Evolutionary conservation across 2,888 invertebrate genomes (phyloP).

Genomic region (Hypsopygia costalis): DNA sequence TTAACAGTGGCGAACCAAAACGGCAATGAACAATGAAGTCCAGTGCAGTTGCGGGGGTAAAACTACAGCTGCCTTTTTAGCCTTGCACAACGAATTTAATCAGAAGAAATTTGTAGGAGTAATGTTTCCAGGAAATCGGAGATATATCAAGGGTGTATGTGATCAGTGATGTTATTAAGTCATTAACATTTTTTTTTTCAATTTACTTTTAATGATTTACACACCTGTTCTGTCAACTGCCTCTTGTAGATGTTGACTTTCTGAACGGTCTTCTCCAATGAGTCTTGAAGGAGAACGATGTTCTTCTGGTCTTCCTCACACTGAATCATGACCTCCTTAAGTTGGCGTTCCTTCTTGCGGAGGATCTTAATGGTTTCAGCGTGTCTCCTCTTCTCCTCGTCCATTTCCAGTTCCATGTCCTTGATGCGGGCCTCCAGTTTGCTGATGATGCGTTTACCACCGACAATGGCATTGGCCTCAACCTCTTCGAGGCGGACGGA

Average conservation of each 20-base stretch:
- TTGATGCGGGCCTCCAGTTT: slow-evolving; percentile 97
- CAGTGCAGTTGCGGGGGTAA: too few species aligned
- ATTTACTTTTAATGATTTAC: too few species aligned
- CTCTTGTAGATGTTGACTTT: slow-evolving; percentile 97
- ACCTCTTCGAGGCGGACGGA: slow-evolving; percentile 97
- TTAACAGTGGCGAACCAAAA: too few species aligned
- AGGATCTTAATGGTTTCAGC: slow-evolving; percentile 98
- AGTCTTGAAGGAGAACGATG: slow-evolving; percentile 94
- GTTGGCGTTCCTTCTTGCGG: slow-evolving; percentile 98
- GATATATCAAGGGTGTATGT: too few species aligned
- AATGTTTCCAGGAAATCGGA: too few species aligned
- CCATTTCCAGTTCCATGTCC: slow-evolving; percentile 95
- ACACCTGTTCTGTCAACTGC: slow-evolving; percentile 95
- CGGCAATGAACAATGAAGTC: too few species aligned
- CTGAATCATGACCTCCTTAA: slow-evolving; percentile 97
- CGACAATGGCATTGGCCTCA: slow-evolving; percentile 97
- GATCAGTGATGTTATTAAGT: too few species aligned
- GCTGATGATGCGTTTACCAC: slow-evolving; percentile 98
- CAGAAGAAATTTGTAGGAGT: too few species aligned
- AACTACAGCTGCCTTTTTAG: too few species aligned
- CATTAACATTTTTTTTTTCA: too few species aligned
- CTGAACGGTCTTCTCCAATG: slow-evolving; percentile 91
- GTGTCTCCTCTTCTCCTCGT: slow-evolving; percentile 98
- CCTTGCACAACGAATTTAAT: too few species aligned
- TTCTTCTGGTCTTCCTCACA: slow-evolving; percentile 99